Conservation (phyloP, 2,888 invertebrate genomes). For the Macrophya annulata region DNA sequence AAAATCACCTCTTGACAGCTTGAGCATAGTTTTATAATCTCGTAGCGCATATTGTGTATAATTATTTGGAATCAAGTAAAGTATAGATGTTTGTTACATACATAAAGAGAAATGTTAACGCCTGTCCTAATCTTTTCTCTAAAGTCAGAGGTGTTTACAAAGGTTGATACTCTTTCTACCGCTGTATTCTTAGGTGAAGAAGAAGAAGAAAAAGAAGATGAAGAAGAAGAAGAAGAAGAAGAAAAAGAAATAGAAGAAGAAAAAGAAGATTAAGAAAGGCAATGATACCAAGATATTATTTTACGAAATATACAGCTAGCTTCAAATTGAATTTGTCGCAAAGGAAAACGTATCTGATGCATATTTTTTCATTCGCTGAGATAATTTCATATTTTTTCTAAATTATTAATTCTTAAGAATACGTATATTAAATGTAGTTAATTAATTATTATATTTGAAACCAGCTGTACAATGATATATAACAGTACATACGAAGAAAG, state of each 20-base stretch:
- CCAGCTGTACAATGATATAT: conserved; percentile 47
- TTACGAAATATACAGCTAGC: conserved; percentile 52
- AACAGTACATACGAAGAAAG: conserved; percentile 29
- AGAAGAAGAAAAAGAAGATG: background rate
- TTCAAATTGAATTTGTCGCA: conserved; percentile 52
- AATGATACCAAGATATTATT: conserved; percentile 45
- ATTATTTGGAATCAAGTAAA: conserved; percentile 34
- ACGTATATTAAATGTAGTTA: conserved; percentile 53
- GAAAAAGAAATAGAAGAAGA: background rate
- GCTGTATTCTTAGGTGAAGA: conserved; percentile 45
- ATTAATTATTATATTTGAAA: conserved; percentile 44
- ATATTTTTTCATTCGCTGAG: conserved; percentile 50
- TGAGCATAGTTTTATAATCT: conserved; percentile 49
- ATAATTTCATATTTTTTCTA: conserved; percentile 52
- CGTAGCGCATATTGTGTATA: conserved; percentile 40
- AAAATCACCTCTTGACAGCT: conserved; percentile 54
- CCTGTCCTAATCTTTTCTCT: conserved; percentile 7
- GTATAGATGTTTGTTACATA: conserved; percentile 48
- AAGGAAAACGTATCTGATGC: conserved; percentile 22
- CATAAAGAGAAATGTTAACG: background rate
- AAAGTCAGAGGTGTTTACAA: conserved; percentile 34
- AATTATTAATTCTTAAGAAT: conserved; percentile 46
- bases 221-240: background rate
- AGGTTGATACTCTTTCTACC: conserved; percentile 42
- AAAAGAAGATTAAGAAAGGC: background rate